Evolutionary conservation across 2,113 vertebrate genomes (phyloP), one percentile per base, ranked within the genome.

Genomic region (Peucedramus taeniatus): DNA sequence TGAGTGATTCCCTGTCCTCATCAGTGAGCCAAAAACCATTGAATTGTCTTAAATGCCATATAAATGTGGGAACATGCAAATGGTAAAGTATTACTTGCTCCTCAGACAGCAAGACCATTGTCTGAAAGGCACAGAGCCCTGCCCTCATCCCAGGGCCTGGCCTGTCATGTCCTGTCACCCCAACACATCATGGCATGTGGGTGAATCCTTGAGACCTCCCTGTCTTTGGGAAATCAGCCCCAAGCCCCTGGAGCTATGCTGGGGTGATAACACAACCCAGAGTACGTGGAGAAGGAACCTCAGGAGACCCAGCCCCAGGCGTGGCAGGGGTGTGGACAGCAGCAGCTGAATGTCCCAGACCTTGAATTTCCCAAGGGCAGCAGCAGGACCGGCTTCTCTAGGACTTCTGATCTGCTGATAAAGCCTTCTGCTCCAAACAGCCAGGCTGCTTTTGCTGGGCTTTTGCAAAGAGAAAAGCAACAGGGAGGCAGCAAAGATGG

Each of bases 121-220:
- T 22, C 12, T 15, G 40, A n/a, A 77, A 81, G 60, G 30, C 54
- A 40, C n/a, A 31, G 40, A 76, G 31, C 24, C 15, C 44, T 72
- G 37, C 40, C 33, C 51, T 30, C 57, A 35, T 9, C 56, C 59
- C 7, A 1, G 35, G 12, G 28, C 20, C 33, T 69, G 59, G 5
- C 42, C 27, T 69, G 21, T 27, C 60, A 6, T 0, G 3, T 44
- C 39, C 31, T 44, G 2, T 53, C 28, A 47, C n/a, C 20, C 1
- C 16, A 27, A 9, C 20, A 30, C 47, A 17, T 5, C 2, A 1
- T 0, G 15, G 66, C 33, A 5, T 0, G 15, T 0, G 2, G 7
- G 22, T 64, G 33, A 16, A 39, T 59, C 56, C 65, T 9, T 24
- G 30, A 74, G 37, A 40, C 20, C 44, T 50, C 28, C 10, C 11